Conservation (phyloP, 2,797 vertebrate genomes). For the Hapalemur alaotrensis region DNA sequence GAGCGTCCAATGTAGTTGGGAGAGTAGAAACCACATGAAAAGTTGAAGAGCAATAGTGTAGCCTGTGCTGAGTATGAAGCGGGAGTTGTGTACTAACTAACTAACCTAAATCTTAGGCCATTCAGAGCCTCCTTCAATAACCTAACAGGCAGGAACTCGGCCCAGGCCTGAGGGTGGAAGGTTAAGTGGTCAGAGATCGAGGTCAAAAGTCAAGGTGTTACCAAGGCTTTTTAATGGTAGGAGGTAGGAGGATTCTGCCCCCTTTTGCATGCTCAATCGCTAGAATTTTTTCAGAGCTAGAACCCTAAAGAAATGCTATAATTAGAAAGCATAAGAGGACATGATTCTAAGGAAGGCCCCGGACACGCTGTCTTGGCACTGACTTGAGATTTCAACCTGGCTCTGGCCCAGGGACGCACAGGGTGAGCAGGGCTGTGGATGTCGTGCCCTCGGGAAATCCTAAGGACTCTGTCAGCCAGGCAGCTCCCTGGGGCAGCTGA, state of each 20-base stretch:
- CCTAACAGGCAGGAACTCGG: too few relatives aligned
- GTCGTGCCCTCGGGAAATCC: not conserved
- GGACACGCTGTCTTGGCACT: not conserved
- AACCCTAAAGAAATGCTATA: not conserved
- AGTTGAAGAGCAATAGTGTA: fast-evolving
- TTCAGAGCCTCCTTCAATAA: not conserved
- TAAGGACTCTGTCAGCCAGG: not conserved
- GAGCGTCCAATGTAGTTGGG: not conserved
- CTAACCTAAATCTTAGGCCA: not conserved
- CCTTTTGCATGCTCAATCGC: too few relatives aligned
- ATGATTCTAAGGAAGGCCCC: not conserved
- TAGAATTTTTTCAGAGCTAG: not conserved
- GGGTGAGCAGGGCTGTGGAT: not conserved
- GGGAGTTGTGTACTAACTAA: too few relatives aligned
- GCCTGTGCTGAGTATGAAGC: fast-evolving
- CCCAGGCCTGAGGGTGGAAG: fast-evolving
- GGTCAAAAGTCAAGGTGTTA: not conserved
- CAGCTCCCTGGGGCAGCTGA: not conserved
- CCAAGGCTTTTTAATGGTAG: not conserved
- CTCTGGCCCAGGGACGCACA: not conserved
- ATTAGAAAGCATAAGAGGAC: not conserved
- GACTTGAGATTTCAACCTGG: not conserved
- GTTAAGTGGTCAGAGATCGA: not conserved
- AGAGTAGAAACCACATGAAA: not conserved
- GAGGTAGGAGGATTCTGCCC: not conserved